A percentile compares a stretch with the other conserved stretches of the same genome.
Evolutionary conservation across 2,113 vertebrate species (phyloP).

Genomic region (Tragelaphus imberbis): DNA sequence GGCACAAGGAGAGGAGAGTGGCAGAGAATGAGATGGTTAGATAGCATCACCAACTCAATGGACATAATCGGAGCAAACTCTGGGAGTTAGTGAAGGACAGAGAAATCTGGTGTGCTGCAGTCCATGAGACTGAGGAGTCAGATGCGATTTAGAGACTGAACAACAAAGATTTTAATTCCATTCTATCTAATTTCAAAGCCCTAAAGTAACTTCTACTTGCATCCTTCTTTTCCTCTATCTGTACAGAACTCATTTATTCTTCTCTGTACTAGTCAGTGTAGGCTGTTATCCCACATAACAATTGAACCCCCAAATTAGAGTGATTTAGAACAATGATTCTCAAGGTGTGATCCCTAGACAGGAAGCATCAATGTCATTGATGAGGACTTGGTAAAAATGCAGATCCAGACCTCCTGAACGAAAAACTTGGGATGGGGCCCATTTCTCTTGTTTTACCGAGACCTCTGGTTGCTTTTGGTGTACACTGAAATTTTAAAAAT

Average conservation of each 20-base stretch:
- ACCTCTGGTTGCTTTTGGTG: not conserved
- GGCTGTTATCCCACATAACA: not conserved
- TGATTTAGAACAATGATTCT: not conserved
- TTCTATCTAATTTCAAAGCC: not conserved
- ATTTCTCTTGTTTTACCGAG: not conserved
- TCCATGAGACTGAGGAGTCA: not conserved
- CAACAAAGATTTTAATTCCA: not conserved
- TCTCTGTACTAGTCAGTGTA: not conserved
- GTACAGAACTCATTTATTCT: not conserved
- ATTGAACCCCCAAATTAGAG: fast-evolving
- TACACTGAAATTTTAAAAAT: not conserved
- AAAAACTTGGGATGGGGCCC: not conserved
- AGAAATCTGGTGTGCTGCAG: not conserved
- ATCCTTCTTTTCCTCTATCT: not conserved
- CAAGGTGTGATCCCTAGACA: not conserved
- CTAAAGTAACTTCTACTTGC: not conserved
- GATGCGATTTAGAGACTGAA: not conserved
- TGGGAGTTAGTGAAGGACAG: not conserved
- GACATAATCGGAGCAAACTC: not conserved
- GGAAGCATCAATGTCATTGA: not conserved
- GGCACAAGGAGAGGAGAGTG: not conserved
- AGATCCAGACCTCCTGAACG: not conserved
- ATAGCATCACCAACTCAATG: not conserved
- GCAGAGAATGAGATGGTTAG: not conserved
- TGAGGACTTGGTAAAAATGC: not conserved